These are phyloP conservation scores for Chiroxiphia lanceolata DNA, from an alignment of 2,797 vertebrate species.

Conservation along the genomic window DNA sequence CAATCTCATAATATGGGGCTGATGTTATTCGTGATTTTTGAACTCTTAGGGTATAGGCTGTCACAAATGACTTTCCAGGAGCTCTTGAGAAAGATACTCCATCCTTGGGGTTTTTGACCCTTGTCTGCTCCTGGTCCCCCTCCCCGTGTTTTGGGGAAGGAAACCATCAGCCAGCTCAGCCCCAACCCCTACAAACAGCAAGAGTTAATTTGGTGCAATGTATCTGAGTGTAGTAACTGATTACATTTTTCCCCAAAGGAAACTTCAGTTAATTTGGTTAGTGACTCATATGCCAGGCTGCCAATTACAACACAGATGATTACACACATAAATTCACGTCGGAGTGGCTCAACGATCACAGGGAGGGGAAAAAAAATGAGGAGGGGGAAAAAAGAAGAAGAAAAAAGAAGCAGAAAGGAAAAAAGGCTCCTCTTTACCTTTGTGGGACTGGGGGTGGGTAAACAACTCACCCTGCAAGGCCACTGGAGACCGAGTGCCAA, in stretches of 20 bases:
- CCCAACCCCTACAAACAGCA: slow-evolving; percentile 40
- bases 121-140: not conserved
- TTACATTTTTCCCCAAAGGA: slow-evolving; percentile 81
- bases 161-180: not conserved
- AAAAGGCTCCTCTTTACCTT: not conserved
- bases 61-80: not conserved
- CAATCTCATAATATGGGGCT: not conserved
- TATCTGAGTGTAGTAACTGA: slow-evolving; percentile 76
- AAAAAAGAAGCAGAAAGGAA: not conserved
- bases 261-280: slow-evolving; percentile 81
- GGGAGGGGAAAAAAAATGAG: not conserved
- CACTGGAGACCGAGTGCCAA: not conserved
- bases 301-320: slow-evolving; percentile 78
- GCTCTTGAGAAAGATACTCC: not conserved
- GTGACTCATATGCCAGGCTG: slow-evolving; percentile 80
- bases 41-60: not conserved
- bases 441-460: not conserved
- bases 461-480: not conserved
- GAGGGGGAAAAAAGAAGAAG: no score
- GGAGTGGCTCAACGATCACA: slow-evolving; percentile 63
- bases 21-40: not conserved
- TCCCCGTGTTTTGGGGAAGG: not conserved
- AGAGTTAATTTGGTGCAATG: slow-evolving; percentile 76
- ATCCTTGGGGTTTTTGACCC: not conserved
- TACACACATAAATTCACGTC: slow-evolving; percentile 69